These are phyloP conservation scores for Procambarus virginalis DNA, from an alignment of 1,140 invertebrate genomes.

Conservation along the genomic window DNA sequence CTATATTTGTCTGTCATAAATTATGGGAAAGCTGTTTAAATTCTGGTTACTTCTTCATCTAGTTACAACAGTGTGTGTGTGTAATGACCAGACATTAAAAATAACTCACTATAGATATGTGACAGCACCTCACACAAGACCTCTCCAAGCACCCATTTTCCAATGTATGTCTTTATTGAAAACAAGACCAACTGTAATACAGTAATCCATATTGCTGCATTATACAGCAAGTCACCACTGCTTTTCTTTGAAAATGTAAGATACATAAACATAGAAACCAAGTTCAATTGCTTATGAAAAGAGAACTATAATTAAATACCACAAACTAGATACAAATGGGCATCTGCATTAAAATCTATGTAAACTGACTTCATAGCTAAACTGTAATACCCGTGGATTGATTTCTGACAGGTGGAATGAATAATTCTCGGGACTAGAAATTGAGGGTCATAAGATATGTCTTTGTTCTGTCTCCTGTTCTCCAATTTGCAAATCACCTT, in stretches of 20 bases:
- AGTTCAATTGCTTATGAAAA: neutral
- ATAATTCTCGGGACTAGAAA: neutral
- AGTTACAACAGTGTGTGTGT: too few species aligned
- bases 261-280: neutral
- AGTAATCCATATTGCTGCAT: neutral
- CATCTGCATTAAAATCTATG: neutral
- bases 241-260: neutral
- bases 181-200: too few species aligned
- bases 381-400: neutral
- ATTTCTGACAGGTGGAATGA: constrained; percentile 6
- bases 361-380: constrained; percentile 2
- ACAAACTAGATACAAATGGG: constrained; percentile 3
- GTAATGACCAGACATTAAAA: too few species aligned
- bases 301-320: neutral
- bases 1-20: too few species aligned
- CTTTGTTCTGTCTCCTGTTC: neutral
- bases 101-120: too few species aligned
- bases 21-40: too few species aligned
- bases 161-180: too few species aligned
- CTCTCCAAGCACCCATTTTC: too few species aligned
- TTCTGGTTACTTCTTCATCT: too few species aligned
- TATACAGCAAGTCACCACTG: neutral
- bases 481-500: neutral
- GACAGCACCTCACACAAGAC: too few species aligned
- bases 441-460: neutral